These are phyloP conservation scores for Cyclophora albipunctata DNA, from an alignment of 2,888 invertebrate species.

Conservation along the genomic window DNA sequence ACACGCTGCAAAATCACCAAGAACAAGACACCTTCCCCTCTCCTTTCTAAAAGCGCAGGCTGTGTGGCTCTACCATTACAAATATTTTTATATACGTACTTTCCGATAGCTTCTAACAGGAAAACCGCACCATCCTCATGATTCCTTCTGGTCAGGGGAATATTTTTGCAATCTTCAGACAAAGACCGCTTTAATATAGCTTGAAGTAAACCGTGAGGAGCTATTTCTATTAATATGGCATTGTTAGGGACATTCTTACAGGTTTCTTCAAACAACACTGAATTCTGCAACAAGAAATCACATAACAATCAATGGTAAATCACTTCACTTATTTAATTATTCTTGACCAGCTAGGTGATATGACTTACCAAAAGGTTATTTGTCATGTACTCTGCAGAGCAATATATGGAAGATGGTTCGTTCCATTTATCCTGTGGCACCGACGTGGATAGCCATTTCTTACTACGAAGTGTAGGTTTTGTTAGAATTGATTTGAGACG, in stretches of 20 bases:
- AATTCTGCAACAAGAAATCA: slow-evolving; percentile 33
- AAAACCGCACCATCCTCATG: slow-evolving; percentile 74
- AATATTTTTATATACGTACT: slow-evolving; percentile 19
- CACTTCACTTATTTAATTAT: too few species aligned
- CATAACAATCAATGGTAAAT: too few species aligned
- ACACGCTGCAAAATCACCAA: too few species aligned
- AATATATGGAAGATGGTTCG: slow-evolving; percentile 50
- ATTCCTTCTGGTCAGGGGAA: slow-evolving; percentile 82
- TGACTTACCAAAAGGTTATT: slow-evolving; percentile 80
- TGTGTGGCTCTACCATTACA: too few species aligned
- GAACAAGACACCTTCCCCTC: too few species aligned
- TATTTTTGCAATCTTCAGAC: slow-evolving; percentile 74
- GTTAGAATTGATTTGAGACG: slow-evolving; percentile 73
- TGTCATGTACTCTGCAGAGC: slow-evolving; percentile 88
- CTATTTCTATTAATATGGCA: slow-evolving; percentile 88
- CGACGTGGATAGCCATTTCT: slow-evolving; percentile 88
- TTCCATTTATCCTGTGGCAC: slow-evolving; percentile 79
- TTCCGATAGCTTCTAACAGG: slow-evolving; percentile 72
- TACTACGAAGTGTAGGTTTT: slow-evolving; percentile 76
- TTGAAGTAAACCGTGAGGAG: slow-evolving; percentile 89
- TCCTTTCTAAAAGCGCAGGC: too few species aligned
- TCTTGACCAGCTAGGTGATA: too few species aligned
- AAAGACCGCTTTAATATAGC: slow-evolving; percentile 80
- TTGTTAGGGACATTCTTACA: slow-evolving; percentile 82
- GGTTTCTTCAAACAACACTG: slow-evolving; percentile 85